Evolutionary conservation across 1,140 invertebrate genomes (phyloP).

Genomic region (Nixonia krombeini): DNA sequence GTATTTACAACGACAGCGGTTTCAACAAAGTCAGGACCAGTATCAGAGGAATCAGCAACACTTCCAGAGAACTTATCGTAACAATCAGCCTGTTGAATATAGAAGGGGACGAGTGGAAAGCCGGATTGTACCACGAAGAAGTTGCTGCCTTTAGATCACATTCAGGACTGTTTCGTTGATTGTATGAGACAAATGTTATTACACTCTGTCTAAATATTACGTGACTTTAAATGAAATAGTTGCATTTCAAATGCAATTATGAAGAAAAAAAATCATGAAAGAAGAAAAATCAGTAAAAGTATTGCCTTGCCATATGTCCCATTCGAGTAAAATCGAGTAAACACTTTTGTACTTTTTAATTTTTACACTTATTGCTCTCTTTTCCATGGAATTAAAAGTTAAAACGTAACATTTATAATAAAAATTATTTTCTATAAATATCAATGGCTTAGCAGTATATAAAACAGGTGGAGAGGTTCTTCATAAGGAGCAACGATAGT

Average conservation of each 20-base stretch:
- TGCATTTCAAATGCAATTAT: no score
- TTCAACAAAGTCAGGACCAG: conserved; percentile 18
- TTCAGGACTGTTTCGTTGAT: neutral
- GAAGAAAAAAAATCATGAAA: no score
- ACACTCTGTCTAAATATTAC: neutral
- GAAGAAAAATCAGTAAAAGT: no score
- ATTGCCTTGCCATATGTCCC: no score
- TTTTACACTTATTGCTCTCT: no score
- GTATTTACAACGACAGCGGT: conserved; percentile 38
- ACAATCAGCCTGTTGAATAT: conserved; percentile 41
- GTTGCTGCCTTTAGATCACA: conserved; percentile 52
- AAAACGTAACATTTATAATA: no score
- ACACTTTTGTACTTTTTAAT: no score
- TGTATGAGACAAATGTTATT: neutral
- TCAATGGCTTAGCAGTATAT: no score
- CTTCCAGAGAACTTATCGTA: conserved; percentile 49
- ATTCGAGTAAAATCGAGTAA: no score
- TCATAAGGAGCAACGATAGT: neutral
- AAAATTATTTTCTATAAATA: conserved; percentile 1
- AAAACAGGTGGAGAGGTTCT: neutral
- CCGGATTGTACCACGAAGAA: conserved; percentile 54
- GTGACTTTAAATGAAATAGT: conserved; percentile 1
- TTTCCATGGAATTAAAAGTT: no score
- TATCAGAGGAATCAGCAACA: conserved; percentile 33
- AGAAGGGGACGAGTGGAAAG: conserved; percentile 52